Conservation (phyloP, 1,140 invertebrate genomes). For the Pseudomyrmex dendroicus region DNA sequence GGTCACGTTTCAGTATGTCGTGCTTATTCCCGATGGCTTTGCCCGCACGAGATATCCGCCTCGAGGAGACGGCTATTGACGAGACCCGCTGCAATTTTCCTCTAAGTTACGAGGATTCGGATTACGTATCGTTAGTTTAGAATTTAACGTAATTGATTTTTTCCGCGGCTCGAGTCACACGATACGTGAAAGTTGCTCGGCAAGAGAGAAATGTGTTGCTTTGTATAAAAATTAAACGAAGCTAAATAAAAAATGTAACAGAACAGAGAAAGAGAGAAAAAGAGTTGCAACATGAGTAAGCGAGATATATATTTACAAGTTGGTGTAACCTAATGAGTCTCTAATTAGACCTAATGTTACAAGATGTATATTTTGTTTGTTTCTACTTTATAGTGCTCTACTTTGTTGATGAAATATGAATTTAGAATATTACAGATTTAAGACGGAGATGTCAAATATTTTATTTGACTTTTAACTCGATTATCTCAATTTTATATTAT, state of each 20-base stretch:
- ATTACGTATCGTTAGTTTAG: neutral
- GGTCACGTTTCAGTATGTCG: constrained; percentile 59
- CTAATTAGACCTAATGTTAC: constrained; percentile 9
- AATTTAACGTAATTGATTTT: constrained; percentile 31
- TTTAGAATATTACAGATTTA: neutral
- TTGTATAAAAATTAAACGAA: neutral
- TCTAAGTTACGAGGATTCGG: constrained; percentile 18
- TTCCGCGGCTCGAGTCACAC: neutral
- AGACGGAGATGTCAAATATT: no score
- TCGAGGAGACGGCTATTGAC: constrained; percentile 30
- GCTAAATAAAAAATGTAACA: neutral
- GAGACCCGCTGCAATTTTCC: constrained; percentile 25
- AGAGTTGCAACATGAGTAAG: neutral
- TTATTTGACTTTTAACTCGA: no score
- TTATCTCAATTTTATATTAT: no score
- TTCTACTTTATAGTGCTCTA: neutral
- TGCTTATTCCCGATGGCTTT: constrained; percentile 28
- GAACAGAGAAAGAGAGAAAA: neutral
- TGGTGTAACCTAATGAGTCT: neutral
- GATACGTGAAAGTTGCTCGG: neutral
- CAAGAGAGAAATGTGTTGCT: neutral
- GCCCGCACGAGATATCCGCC: constrained; percentile 52
- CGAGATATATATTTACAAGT: neutral
- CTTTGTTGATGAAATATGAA: constrained; percentile 12
- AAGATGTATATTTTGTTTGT: neutral